Evolutionary conservation across 2,888 invertebrate genomes (phyloP).

Genomic region (Phragmatobia fuliginosa): DNA sequence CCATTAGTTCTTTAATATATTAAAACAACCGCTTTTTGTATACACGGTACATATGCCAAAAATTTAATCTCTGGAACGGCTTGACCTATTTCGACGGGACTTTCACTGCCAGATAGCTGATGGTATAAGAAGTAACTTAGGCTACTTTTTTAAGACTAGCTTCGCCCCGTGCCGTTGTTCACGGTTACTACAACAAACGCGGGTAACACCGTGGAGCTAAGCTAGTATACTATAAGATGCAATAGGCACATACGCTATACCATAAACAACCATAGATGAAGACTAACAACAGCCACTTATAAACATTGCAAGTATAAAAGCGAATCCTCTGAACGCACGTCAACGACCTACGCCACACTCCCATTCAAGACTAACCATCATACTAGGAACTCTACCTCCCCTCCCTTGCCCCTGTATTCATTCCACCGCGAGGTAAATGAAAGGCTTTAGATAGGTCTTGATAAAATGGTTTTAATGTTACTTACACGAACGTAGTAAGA

Average conservation of each 20-base stretch:
- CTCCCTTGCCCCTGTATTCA: constrained; percentile 12
- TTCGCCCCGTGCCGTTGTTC: too few species aligned
- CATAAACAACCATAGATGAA: background rate
- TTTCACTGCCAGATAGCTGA: too few species aligned
- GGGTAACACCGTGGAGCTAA: too few species aligned
- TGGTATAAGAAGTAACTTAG: too few species aligned
- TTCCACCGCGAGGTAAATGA: constrained; percentile 22
- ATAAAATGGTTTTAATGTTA: constrained; percentile 25
- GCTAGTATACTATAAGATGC: too few species aligned
- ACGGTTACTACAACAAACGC: too few species aligned
- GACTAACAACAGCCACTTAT: constrained; percentile 14
- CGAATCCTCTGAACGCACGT: constrained; percentile 46
- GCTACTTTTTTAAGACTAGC: too few species aligned
- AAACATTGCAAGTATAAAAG: constrained; percentile 29
- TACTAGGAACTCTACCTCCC: constrained; percentile 37
- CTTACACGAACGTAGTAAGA: constrained; percentile 26
- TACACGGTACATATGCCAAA: too few species aligned
- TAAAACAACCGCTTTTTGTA: too few species aligned
- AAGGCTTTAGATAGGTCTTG: constrained; percentile 29
- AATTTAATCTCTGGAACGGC: too few species aligned
- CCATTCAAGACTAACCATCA: constrained; percentile 48
- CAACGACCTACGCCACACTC: constrained; percentile 59
- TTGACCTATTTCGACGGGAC: too few species aligned
- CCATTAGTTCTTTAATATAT: too few species aligned
- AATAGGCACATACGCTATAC: background rate